Conservation (phyloP, 2,888 invertebrate species). For the Diachrysia chrysitis region DNA sequence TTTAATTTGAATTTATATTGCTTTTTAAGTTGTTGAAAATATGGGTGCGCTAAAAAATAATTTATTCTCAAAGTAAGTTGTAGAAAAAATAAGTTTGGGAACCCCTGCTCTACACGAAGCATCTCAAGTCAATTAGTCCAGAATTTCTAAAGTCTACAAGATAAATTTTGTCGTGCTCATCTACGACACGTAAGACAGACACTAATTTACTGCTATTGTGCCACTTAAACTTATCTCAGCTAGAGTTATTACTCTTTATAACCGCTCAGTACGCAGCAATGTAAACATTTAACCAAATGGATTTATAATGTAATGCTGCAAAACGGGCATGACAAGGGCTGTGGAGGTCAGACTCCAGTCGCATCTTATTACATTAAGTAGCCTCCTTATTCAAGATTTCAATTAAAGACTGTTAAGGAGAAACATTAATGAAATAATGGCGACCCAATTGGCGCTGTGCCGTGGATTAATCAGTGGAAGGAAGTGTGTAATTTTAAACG, state of each 20-base stretch:
- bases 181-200: slow-evolving; percentile 27
- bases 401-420: background rate
- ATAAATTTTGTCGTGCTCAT: slow-evolving; percentile 26
- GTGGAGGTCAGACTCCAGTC: slow-evolving; percentile 3
- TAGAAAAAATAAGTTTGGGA: too few relatives aligned
- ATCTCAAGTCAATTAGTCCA: background rate
- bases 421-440: background rate
- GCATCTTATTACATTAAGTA: slow-evolving; percentile 2
- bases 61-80: too few relatives aligned
- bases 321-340: slow-evolving; percentile 18
- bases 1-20: too few relatives aligned
- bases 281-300: slow-evolving; percentile 46
- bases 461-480: slow-evolving; percentile 4
- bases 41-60: too few relatives aligned
- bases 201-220: slow-evolving; percentile 64
- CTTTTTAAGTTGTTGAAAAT: too few relatives aligned
- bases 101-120: too few relatives aligned
- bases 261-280: slow-evolving; percentile 46
- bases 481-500: background rate
- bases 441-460: background rate
- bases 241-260: slow-evolving; percentile 58
- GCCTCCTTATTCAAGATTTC: slow-evolving; percentile 5
- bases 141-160: slow-evolving; percentile 8
- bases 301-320: slow-evolving; percentile 14
- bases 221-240: slow-evolving; percentile 67